Percentiles rank a stretch among this genome's conserved stretches.
Conservation (phyloP, 1,140 invertebrate genomes). For the Drosophila bocqueti region DNA sequence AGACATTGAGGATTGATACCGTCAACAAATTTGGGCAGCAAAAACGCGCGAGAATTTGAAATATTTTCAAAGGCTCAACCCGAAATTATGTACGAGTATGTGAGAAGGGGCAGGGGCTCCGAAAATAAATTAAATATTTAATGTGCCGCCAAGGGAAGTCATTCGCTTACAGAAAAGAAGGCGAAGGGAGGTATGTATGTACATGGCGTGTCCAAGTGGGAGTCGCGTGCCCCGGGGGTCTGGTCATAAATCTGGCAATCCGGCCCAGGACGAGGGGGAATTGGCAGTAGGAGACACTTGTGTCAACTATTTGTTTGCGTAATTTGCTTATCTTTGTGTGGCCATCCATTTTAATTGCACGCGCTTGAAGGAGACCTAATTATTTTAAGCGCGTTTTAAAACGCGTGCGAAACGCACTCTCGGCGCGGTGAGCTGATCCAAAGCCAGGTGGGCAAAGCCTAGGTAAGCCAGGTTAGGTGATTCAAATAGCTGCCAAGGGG, state of each 20-base stretch:
- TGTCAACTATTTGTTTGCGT: constrained; percentile 58
- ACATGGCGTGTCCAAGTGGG: constrained; percentile 41
- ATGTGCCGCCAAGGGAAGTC: constrained; percentile 18
- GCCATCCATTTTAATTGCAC: constrained; percentile 40
- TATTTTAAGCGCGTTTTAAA: constrained; percentile 67
- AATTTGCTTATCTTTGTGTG: constrained; percentile 44
- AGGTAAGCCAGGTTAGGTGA: background rate
- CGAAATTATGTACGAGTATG: constrained; percentile 20
- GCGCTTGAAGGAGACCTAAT: constrained; percentile 50
- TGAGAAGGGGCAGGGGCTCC: background rate
- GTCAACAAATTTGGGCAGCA: constrained; percentile 25
- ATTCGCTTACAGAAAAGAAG: background rate
- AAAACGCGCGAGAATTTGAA: constrained; percentile 32
- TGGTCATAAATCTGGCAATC: constrained; percentile 47
- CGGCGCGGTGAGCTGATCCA: constrained; percentile 38
- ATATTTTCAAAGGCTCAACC: constrained; percentile 18
- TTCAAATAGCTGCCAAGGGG: constrained; percentile 21
- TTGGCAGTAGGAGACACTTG: constrained; percentile 38
- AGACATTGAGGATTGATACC: constrained; percentile 27
- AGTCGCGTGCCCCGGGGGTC: constrained; percentile 38
- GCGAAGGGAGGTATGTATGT: background rate
- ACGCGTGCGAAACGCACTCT: constrained; percentile 64
- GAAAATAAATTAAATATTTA: constrained; percentile 52
- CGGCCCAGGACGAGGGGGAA: constrained; percentile 22
- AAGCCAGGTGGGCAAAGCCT: too few species aligned